phyloP scores from a whole-genome alignment of 2,888 invertebrate species.

The Drosophila heteroneura region DNA sequence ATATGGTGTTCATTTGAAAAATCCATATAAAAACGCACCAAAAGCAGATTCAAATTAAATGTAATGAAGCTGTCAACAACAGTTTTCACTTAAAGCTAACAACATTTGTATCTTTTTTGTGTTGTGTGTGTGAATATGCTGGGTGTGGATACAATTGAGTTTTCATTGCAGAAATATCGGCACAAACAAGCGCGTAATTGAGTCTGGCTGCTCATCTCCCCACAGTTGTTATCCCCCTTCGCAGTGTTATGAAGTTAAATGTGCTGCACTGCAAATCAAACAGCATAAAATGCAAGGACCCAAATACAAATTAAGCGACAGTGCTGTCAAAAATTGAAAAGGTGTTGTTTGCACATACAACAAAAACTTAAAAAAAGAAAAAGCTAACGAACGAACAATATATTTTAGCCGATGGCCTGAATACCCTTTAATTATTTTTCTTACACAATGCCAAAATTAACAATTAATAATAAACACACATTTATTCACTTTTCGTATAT shows the following conservation, averaged over 20 bases:
- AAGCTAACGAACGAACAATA: background rate
- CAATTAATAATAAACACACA: background rate
- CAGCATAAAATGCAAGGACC: conserved; percentile 59
- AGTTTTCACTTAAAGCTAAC: conserved; percentile 28
- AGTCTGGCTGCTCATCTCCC: conserved; percentile 47
- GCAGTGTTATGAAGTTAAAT: conserved; percentile 28
- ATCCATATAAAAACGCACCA: background rate
- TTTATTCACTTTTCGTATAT: background rate
- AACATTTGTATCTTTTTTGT: background rate
- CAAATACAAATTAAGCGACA: conserved; percentile 66
- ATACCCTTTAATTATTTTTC: background rate
- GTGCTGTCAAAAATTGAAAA: conserved; percentile 46
- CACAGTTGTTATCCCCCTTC: background rate
- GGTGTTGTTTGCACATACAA: conserved; percentile 55
- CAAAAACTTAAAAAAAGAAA: background rate
- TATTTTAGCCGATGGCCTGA: background rate
- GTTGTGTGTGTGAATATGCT: background rate
- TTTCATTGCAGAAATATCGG: conserved; percentile 63
- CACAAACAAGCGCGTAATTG: conserved; percentile 74
- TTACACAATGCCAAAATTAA: no score
- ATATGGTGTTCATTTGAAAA: conserved; percentile 45
- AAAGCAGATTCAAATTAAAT: conserved; percentile 10
- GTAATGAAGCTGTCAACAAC: conserved; percentile 34
- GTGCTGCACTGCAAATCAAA: conserved; percentile 50
- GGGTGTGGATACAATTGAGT: conserved; percentile 55